phyloP scores from a whole-genome alignment of 1,140 invertebrate genomes.

The Bombus waltoni region DNA sequence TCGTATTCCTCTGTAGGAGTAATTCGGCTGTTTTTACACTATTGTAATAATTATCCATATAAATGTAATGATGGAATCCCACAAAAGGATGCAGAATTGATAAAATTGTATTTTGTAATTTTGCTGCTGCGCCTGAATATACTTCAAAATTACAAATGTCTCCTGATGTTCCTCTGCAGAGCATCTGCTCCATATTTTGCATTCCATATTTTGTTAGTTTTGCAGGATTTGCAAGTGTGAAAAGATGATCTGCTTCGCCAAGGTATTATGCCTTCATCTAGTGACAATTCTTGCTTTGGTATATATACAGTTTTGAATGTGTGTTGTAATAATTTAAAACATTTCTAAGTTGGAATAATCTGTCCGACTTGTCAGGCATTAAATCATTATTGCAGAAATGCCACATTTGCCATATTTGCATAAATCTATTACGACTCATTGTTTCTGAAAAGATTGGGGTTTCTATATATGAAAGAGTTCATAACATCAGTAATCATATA shows the following conservation, averaged over 20 bases:
- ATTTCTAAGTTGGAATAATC: conserved; percentile 33
- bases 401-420: conserved; percentile 36
- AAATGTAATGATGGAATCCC: background rate
- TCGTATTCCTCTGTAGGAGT: background rate
- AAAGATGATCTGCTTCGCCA: background rate
- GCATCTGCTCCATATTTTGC: conserved; percentile 11
- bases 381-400: conserved; percentile 29
- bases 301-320: too few relatives aligned
- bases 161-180: conserved; percentile 10
- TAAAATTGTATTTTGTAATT: conserved; percentile 15
- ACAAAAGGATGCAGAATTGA: conserved; percentile 21
- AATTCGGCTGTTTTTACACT: background rate
- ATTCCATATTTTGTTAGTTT: conserved; percentile 35
- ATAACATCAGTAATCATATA: conserved; percentile 21
- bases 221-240: background rate
- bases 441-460: too few relatives aligned
- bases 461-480: conserved; percentile 19
- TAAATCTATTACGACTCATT: conserved; percentile 28
- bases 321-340: conserved; percentile 1
- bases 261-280: background rate
- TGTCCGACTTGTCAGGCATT: conserved; percentile 14
- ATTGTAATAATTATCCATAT: conserved; percentile 10
- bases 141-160: conserved; percentile 37
- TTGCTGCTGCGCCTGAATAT: conserved; percentile 2
- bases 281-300: background rate